Conservation (phyloP, 2,113 vertebrate species). For the Urocitellus parryii region DNA sequence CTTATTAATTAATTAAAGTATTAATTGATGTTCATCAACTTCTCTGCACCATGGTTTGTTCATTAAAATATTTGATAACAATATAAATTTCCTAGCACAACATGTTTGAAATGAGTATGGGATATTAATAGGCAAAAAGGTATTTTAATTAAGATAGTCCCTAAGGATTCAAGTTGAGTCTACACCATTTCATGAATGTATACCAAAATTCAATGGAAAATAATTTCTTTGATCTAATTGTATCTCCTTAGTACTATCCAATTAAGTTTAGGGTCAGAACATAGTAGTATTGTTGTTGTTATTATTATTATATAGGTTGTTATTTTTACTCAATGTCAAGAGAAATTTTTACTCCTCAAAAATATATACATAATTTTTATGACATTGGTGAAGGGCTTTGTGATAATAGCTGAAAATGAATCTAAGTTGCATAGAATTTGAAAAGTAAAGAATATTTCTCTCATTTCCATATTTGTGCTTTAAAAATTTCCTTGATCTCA, state of each 20-base stretch:
- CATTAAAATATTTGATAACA: neutral
- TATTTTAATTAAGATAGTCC: neutral
- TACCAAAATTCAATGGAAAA: neutral
- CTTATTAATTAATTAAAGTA: conserved; percentile 13
- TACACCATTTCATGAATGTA: conserved; percentile 6
- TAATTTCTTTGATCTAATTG: neutral
- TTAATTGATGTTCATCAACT: conserved; percentile 19
- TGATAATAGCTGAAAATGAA: conserved; percentile 77
- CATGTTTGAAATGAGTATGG: neutral
- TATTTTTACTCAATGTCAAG: conserved; percentile 80
- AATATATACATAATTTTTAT: conserved; percentile 80
- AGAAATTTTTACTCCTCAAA: conserved; percentile 73
- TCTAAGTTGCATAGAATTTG: conserved; percentile 79
- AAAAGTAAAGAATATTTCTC: conserved; percentile 80
- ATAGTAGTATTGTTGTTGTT: conserved; percentile 81
- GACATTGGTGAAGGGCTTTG: conserved; percentile 75
- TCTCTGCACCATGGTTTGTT: neutral
- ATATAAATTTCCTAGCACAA: neutral
- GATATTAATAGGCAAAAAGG: neutral
- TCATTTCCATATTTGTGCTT: conserved; percentile 72
- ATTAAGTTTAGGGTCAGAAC: conserved; percentile 48
- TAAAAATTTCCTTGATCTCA: conserved; percentile 72
- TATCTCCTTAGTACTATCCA: neutral
- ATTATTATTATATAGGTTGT: conserved; percentile 82
- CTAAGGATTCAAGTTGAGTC: neutral